Evolutionary conservation across 2,888 invertebrate genomes (phyloP).

Genomic region (Drosophila eohydei): DNA sequence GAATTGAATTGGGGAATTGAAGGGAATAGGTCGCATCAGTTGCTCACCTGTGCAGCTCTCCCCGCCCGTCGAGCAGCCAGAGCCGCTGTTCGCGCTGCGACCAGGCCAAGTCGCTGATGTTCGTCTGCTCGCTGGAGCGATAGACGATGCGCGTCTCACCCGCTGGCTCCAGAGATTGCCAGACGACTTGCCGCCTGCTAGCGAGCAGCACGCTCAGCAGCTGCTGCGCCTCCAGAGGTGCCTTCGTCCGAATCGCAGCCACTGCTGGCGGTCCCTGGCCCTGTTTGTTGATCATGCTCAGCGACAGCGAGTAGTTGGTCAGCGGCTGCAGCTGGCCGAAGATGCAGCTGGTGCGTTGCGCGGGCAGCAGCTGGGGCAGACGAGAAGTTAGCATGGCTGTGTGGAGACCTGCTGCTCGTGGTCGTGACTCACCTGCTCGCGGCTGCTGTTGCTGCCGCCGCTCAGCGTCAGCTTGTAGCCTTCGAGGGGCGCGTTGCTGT

Average conservation of each 20-base stretch:
- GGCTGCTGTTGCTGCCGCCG: constrained; percentile 85
- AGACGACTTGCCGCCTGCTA: constrained; percentile 30
- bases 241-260: constrained; percentile 75
- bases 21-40: not conserved
- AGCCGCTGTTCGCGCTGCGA: constrained; percentile 90
- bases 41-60: constrained; percentile 87
- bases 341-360: constrained; percentile 50
- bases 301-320: constrained; percentile 90
- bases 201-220: constrained; percentile 57
- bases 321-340: constrained; percentile 88
- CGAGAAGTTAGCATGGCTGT: too few species aligned
- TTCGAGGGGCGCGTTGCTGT: constrained; percentile 94
- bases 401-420: too few species aligned
- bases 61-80: constrained; percentile 91
- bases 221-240: constrained; percentile 24
- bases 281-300: constrained; percentile 91
- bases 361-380: constrained; percentile 44
- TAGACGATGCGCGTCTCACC: constrained; percentile 74
- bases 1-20: too few species aligned
- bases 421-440: constrained; percentile 87
- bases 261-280: constrained; percentile 91
- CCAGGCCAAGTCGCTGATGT: constrained; percentile 89
- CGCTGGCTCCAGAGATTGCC: constrained; percentile 68
- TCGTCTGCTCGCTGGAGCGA: constrained; percentile 62
- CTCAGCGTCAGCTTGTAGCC: constrained; percentile 89